Evolutionary conservation across 2,797 vertebrate species (phyloP).

Genomic region (Myripristis jacobus): DNA sequence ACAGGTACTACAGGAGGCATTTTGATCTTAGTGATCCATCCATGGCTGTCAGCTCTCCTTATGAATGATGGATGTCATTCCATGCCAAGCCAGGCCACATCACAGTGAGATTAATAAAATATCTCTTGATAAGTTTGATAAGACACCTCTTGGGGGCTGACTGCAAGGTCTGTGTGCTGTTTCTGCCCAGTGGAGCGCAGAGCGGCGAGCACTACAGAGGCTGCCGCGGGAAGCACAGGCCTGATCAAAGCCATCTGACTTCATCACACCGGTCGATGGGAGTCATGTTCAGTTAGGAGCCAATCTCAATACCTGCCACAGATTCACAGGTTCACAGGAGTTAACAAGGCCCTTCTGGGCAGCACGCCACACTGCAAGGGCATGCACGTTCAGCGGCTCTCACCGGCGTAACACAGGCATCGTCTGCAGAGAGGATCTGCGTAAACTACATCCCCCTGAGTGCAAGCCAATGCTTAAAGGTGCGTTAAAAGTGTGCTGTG

Average conservation of each 20-base stretch:
- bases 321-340: slow-evolving; percentile 33
- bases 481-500: no score
- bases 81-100: neutral
- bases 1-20: slow-evolving; percentile 15
- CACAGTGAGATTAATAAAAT: slow-evolving; percentile 38
- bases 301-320: slow-evolving; percentile 25
- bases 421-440: slow-evolving; percentile 8
- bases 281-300: slow-evolving; percentile 45
- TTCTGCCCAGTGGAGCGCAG: slow-evolving; percentile 49
- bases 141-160: slow-evolving; percentile 4
- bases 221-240: slow-evolving; percentile 30
- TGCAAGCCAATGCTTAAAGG: neutral
- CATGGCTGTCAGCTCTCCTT: slow-evolving; percentile 20
- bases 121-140: slow-evolving; percentile 42
- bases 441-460: neutral
- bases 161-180: slow-evolving; percentile 4
- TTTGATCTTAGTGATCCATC: slow-evolving; percentile 25
- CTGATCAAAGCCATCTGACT: slow-evolving; percentile 69
- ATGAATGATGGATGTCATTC: slow-evolving; percentile 46
- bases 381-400: slow-evolving; percentile 16
- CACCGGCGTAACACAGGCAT: slow-evolving; percentile 13
- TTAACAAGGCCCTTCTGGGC: slow-evolving; percentile 39
- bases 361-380: slow-evolving; percentile 8
- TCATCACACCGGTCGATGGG: slow-evolving; percentile 45
- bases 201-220: slow-evolving; percentile 29